Conservation (phyloP, 37 sponge, comb jelly and placozoan genomes). For the Eunapius fragilis region DNA sequence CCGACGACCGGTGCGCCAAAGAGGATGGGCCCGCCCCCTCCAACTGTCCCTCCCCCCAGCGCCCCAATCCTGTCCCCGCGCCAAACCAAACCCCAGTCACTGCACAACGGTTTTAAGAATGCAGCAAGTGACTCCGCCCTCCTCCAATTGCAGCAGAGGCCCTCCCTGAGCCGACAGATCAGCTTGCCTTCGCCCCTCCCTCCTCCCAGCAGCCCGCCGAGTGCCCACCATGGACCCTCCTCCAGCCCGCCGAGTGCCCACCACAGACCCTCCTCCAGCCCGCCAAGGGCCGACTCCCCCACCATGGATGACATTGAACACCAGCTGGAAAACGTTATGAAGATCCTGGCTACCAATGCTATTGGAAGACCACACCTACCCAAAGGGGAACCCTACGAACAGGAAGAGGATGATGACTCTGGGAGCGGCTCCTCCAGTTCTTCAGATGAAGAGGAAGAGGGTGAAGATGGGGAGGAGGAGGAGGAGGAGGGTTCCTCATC, state of each 20-base stretch:
- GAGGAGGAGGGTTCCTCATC: neutral
- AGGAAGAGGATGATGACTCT: neutral
- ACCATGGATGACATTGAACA: constrained; percentile 40
- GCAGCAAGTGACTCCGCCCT: neutral
- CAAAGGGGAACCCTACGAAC: neutral
- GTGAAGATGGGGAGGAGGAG: neutral
- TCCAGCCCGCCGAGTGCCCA: neutral
- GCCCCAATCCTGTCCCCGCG: no score
- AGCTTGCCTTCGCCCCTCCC: neutral
- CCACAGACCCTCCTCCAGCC: no score
- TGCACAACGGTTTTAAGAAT: neutral
- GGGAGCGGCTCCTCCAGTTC: constrained; percentile 10
- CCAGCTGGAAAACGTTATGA: constrained; percentile 21
- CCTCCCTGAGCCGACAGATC: neutral
- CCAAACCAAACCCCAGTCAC: neutral
- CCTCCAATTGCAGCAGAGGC: neutral
- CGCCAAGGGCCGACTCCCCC: constrained; percentile 13
- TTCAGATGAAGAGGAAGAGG: neutral
- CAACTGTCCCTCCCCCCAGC: constrained; percentile 8
- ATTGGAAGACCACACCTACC: neutral
- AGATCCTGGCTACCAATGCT: neutral
- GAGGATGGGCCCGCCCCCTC: neutral
- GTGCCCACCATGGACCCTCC: no score
- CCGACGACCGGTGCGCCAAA: neutral
- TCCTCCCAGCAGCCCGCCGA: neutral